A percentile compares a stretch with the other conserved stretches of the same genome.
These are phyloP conservation scores for Protomyctophum bolini DNA, from an alignment of 2,113 vertebrate genomes.

Conservation along the genomic window DNA sequence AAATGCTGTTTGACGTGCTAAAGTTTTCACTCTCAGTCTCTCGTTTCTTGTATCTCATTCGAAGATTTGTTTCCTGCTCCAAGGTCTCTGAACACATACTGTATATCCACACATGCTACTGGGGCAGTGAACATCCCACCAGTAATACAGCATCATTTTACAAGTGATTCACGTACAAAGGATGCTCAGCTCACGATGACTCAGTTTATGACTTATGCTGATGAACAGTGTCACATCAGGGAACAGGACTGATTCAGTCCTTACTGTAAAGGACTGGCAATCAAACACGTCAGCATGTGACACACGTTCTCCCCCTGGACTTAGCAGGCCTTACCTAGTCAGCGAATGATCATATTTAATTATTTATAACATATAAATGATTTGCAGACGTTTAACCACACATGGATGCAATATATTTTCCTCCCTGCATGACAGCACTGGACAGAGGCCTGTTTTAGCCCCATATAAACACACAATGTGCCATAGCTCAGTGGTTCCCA, in stretches of 20 bases:
- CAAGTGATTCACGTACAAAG: constrained; percentile 25
- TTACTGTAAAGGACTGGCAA: constrained; percentile 29
- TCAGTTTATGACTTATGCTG: constrained; percentile 13
- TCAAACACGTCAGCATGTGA: not conserved
- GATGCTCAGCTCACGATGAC: constrained; percentile 15
- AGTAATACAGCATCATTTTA: constrained; percentile 23
- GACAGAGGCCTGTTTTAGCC: constrained; percentile 33
- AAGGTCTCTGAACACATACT: not conserved
- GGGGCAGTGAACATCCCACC: not conserved
- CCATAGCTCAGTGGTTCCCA: too few relatives aligned
- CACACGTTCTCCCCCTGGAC: not conserved
- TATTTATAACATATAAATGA: constrained; percentile 26
- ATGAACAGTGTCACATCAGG: not conserved
- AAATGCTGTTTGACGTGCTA: too few relatives aligned
- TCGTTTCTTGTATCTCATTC: too few relatives aligned
- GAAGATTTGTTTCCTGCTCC: not conserved
- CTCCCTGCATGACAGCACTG: constrained; percentile 40
- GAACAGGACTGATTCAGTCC: constrained; percentile 4
- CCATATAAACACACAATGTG: constrained; percentile 33
- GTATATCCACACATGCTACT: not conserved
- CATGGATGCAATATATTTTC: constrained; percentile 46
- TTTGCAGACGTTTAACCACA: constrained; percentile 39
- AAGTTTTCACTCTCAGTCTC: too few relatives aligned
- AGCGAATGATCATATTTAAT: constrained; percentile 30
- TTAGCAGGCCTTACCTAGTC: constrained; percentile 4